phyloP scores from a whole-genome alignment of 2,888 invertebrate genomes.

The Vanessa cardui region DNA sequence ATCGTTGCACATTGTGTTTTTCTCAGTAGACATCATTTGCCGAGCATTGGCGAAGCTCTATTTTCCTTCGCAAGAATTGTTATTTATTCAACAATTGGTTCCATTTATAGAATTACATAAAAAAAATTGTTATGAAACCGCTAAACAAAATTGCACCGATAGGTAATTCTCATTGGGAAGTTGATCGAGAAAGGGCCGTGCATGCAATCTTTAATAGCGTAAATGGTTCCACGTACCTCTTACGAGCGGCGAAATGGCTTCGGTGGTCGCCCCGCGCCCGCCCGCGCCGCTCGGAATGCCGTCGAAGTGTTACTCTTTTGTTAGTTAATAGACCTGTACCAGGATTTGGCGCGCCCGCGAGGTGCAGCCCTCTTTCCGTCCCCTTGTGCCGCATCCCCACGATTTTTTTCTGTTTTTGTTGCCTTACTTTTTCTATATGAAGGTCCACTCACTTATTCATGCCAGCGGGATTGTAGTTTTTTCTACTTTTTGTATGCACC shows the following conservation, averaged over 20 bases:
- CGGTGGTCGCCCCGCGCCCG: constrained; percentile 7
- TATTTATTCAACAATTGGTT: constrained; percentile 7
- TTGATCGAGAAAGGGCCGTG: constrained; percentile 10
- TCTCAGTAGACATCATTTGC: constrained; percentile 45
- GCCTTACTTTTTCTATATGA: constrained; percentile 74
- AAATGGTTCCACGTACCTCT: constrained; percentile 22
- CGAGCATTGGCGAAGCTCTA: constrained; percentile 37
- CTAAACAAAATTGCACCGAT: constrained; percentile 13
- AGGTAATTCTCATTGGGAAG: constrained; percentile 14
- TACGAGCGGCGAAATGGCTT: constrained; percentile 14
- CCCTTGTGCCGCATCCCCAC: constrained; percentile 52
- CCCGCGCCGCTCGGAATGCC: constrained; percentile 24
- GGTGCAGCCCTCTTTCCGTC: constrained; percentile 46
- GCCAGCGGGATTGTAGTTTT: constrained; percentile 78
- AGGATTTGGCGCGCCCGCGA: constrained; percentile 43
- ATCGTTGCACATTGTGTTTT: constrained; percentile 44
- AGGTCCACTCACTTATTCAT: constrained; percentile 81
- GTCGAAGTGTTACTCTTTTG: constrained; percentile 39
- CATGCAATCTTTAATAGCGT: constrained; percentile 22
- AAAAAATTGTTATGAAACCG: neutral
- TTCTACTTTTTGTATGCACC: constrained; percentile 72
- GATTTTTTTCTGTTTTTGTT: constrained; percentile 63
- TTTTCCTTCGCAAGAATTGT: constrained; percentile 22
- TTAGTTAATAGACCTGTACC: constrained; percentile 43
- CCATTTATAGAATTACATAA: neutral